phyloP scores from a whole-genome alignment of 2,888 invertebrate species.

The Calliphora vomitoria region DNA sequence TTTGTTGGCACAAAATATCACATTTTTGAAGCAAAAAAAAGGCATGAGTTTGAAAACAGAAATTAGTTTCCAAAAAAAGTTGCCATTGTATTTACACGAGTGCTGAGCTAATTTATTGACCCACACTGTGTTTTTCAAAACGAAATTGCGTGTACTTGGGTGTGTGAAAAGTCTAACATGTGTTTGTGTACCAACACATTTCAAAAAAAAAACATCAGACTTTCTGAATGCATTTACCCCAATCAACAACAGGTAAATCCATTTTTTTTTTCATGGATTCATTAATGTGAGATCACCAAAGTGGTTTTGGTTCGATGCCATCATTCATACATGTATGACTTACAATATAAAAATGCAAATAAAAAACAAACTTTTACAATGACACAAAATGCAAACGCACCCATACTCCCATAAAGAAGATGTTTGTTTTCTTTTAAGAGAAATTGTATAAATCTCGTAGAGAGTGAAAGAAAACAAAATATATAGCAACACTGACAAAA shows the following conservation, averaged over 20 bases:
- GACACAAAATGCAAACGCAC: background rate
- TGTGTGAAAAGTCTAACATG: too few species aligned
- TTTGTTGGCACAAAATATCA: too few species aligned
- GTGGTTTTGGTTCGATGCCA: background rate
- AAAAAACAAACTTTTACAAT: background rate
- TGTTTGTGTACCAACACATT: background rate
- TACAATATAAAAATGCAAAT: background rate
- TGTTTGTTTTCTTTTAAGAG: background rate
- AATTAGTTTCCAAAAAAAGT: too few species aligned
- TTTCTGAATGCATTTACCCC: background rate
- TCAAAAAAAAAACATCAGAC: background rate
- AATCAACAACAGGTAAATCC: background rate
- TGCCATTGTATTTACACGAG: too few species aligned
- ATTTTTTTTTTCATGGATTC: background rate
- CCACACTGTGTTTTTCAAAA: too few species aligned
- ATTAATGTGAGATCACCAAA: slow-evolving; percentile 18
- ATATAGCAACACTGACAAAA: background rate
- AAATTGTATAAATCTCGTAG: background rate
- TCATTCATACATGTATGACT: background rate
- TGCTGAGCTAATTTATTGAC: too few species aligned
- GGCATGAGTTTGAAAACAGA: too few species aligned
- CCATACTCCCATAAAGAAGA: too few species aligned
- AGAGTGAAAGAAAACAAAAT: background rate
- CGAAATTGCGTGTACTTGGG: too few species aligned
- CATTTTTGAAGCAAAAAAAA: too few species aligned